Evolutionary conservation across 53 echinoderm and acorn worm species (phyloP), one percentile per base, ranked within the genome.

Genomic region (Paelopatides confundens): DNA sequence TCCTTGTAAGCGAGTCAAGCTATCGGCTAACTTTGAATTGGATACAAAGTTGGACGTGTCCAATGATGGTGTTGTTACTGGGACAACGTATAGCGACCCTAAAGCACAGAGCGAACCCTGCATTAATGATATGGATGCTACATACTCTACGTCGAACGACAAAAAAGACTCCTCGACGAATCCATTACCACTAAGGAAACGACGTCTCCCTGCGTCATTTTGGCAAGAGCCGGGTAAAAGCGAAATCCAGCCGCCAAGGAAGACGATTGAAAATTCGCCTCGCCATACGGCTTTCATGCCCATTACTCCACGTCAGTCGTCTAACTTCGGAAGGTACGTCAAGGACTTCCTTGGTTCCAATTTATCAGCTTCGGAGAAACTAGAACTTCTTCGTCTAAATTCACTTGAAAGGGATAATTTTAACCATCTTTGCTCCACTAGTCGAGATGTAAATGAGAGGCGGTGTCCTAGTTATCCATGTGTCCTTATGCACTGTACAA

Each of bases 181-280:
- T 35, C 78, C 91, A 30, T 69, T 98, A 27, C 98, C 98, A 29
- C 91, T 98, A 30, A 90, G 98, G 62, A 98, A 98, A 68, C 87
- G 98, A 50, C 92, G 94, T 54, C 66, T 98, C 38, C 98, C 98
- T 23, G 98, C 98, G 6, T 98, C 98, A 12, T 98, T 98, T 65
- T 98, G 98, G 98, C 95, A 98, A 82, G 98, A 98, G 47, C 98
- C 97, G 5, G 93, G 94, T 4, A 88, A 92, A 48, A 92, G 95
- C 52, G 94, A 93, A 36, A 92, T 90, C 51, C 92, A 93, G 43
- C 86, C 77, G 26, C 63, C 74, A 33, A 77, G 21, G 5, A 66
- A 50, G 30, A 43, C 87, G 18, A 65, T 40, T 33, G 87, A 86
- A 17, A 39, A 17, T 62, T 18, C 65, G 36, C 54, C 31, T 15